Base-by-base conservation (phyloP, 2,113 vertebrate species). In the Oceanites oceanicus region DNA sequence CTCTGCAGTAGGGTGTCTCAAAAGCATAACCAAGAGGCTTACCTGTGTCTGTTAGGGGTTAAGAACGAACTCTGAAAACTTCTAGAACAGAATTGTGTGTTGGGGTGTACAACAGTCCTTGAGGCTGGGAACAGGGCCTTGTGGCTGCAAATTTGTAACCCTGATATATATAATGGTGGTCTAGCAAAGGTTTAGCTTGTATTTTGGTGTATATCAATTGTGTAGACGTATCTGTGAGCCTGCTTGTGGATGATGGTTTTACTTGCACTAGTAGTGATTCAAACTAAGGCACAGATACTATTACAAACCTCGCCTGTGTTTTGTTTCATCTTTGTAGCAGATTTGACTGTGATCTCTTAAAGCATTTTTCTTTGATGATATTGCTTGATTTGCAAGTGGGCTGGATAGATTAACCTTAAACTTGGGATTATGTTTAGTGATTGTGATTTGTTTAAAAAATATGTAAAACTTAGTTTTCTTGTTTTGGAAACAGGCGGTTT, bases 151-250 rank as follows among this genome's bases (percentile, higher is more conserved):
- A 5, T 5, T n/a, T 66, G 22, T 72, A 62, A 27, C 7, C 19
- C 20, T 63, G 45, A 30, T 77, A 0, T n/a, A 7, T 11, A 3
- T 7, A 45, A 11, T 7, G 49, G n/a, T 67, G 42, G 13, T 32
- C 66, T 40, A 32, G n/a, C 18, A 38, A 56, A 61, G 16, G 25
- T 58, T 50, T 50, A 6, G 5, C 3, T 72, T 81, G 13, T 71
- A 3, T 47, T 82, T 62, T 27, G 27, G 20, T 40, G 4, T 52
- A 0, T 36, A 12, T 42, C 19, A 26, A 0, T 45, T n/a, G 47
- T 71, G 29, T 74, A 12, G 25, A 30, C 5, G 4, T 47, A 17
- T 26, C 4, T 6, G 8, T 1, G 4, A 63, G 47, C 42, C 55
- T 88, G 38, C 6, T 11, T 72, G 27, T 67, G 76, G 36, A 4